A percentile compares a stretch with the other conserved stretches of the same genome.
Conservation (phyloP, 2,797 vertebrate species). For the Chelon auratus region DNA sequence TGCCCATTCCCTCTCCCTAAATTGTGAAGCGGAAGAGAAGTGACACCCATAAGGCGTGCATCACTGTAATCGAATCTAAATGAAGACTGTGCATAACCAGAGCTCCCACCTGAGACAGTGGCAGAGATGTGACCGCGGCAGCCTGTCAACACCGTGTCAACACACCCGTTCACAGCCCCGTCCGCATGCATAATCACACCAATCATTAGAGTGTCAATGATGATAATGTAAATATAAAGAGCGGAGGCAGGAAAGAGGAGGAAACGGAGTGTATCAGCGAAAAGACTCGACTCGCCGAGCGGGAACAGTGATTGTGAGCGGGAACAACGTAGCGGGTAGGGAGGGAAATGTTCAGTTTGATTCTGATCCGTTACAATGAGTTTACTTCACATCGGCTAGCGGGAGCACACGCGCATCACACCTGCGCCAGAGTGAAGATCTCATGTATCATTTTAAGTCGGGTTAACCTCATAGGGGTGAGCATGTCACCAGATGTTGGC, state of each 20-base stretch:
- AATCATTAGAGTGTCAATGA: conserved; percentile 86
- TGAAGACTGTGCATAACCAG: conserved; percentile 84
- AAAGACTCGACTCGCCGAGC: conserved; percentile 34
- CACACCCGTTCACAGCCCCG: conserved; percentile 80
- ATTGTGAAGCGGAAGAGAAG: conserved; percentile 90
- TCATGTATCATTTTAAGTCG: conserved; percentile 9
- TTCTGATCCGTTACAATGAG: conserved; percentile 49
- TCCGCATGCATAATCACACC: conserved; percentile 86
- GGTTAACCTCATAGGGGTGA: conserved; percentile 1
- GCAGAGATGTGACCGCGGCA: conserved; percentile 80
- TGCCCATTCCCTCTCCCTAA: conserved; percentile 79
- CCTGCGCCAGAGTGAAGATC: conserved; percentile 10
- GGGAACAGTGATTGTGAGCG: conserved; percentile 41
- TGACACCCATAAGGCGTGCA: conserved; percentile 88
- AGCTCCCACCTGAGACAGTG: conserved; percentile 85
- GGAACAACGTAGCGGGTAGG: conserved; percentile 55
- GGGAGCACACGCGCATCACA: conserved; percentile 13
- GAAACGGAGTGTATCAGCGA: conserved; percentile 35
- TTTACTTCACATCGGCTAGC: conserved; percentile 24
- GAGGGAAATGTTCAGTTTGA: conserved; percentile 58
- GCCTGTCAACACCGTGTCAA: conserved; percentile 86
- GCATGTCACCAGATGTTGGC: conserved; percentile 9
- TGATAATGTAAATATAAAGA: conserved; percentile 84
- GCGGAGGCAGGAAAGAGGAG: conserved; percentile 68
- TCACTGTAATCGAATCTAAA: conserved; percentile 90